Base-by-base conservation (phyloP, 2,888 invertebrate genomes). In the Cephus spinipes region DNA sequence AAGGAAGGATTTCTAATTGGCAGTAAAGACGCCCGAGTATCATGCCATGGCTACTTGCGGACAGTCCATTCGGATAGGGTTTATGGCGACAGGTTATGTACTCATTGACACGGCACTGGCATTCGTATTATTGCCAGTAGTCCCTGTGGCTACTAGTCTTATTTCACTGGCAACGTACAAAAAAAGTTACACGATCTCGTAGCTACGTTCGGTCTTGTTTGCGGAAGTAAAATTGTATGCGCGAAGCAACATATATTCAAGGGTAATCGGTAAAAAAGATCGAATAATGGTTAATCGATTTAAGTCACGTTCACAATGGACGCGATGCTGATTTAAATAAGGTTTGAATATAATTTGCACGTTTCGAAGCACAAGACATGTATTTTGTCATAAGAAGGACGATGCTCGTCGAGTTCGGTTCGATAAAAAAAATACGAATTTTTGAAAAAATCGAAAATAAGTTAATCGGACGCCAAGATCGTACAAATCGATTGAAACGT, bases 51-150 rank as follows among this genome's bases (percentile, higher is more conserved):
- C 69, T 32, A 15, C 32, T 31, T 32, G 69, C 30, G 69, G n/a
- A 69, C 69, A 32, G 69, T 69, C 69, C 69, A 69, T 32, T 69
- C 69, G 69, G 30, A 12, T 30, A 32, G 69, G 69, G 31, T 69
- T 69, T 69, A 69, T 69, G 69, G 69, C 69, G 69, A 69, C 69
- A 32, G 69, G 69, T 69, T 69, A 69, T 69, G 69, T 69, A 69
- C 69, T 32, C 31, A 32, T 69, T 69, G 69, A 69, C 69, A 32
- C 69, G 69, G 32, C 69, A 69, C 32, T 69, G 30, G 32, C 32
- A 69, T 32, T 69, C 69, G 69, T 30, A 30, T 69, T 69, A 69
- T n/a, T 69, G 32, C 23, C 32, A 15, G 40, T 15, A 40, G 40
- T 40, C 40, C 15, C 40, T 40, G 3, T 36, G 4, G 40, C 40